Conservation (phyloP, 2,888 invertebrate genomes). For the Erynnis tages region DNA sequence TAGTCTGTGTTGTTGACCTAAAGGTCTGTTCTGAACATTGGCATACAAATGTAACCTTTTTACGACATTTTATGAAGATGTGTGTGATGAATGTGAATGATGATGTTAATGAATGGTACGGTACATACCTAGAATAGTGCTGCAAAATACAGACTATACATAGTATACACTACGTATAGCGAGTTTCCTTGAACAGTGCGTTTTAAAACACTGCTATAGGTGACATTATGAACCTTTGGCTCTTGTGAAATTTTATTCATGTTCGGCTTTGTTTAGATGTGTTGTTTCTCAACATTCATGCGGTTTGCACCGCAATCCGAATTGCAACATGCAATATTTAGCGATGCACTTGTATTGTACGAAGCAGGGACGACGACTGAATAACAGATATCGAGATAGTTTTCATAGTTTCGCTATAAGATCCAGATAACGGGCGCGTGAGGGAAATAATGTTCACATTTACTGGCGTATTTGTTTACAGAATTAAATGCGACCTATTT, state of each 20-base stretch:
- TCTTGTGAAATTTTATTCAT: conserved; percentile 25
- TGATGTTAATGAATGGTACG: too few species aligned
- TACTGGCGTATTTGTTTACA: conserved; percentile 2
- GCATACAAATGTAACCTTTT: not conserved
- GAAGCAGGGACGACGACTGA: conserved; percentile 10
- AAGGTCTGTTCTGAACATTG: too few species aligned
- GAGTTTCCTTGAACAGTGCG: not conserved
- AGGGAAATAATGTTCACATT: conserved; percentile 9
- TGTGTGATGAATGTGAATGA: too few species aligned
- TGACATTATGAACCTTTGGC: conserved; percentile 13
- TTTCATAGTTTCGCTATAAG: conserved; percentile 15
- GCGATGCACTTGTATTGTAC: conserved; percentile 23
- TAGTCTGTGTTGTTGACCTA: too few species aligned
- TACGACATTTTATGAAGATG: not conserved
- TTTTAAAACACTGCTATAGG: conserved; percentile 1
- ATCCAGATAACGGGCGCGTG: conserved; percentile 7
- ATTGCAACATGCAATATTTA: conserved; percentile 25
- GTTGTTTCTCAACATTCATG: conserved; percentile 21
- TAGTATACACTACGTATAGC: too few species aligned
- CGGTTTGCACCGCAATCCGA: conserved; percentile 16
- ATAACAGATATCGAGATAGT: conserved; percentile 17
- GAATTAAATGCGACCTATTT: conserved; percentile 8
- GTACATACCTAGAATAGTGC: too few species aligned
- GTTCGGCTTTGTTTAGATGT: conserved; percentile 26
- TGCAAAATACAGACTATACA: too few species aligned